Base-by-base conservation (phyloP, 2,888 invertebrate genomes). In the Corbicula japonica region DNA sequence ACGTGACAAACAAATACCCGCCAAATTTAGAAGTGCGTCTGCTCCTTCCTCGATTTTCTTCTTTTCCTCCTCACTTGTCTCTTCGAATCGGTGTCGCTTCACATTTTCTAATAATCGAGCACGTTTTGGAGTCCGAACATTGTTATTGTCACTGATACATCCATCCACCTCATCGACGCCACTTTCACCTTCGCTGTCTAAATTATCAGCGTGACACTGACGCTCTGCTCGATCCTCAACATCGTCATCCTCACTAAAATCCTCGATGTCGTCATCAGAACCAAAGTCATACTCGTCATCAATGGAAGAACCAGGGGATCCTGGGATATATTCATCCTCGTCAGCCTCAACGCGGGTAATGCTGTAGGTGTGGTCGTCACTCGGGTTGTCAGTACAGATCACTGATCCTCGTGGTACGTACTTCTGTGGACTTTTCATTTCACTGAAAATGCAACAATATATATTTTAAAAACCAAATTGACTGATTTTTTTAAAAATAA, bases 301-400 rank as follows among this genome's bases (percentile, higher is more conserved):
- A 61, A 93, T 92, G 34, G 92, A 93, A n/a, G 93, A 93, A 4
- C 87, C 88, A 0, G 92, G 94, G 1, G 91, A 90, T 10, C 85
- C 82, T 30, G 89, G 87, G 6, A 83, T 61, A 28, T 80, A 81
- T 54, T 87, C 87, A 34, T 86, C 87, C 23, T 87, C 85, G 38
- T 77, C 75, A 12, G 80, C 81, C 58, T 86, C 84, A 28, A 89
- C 79, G 72, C 81, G 86, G 2, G 89, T 89, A 56, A 91, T 91
- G 82, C 97, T 97, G 94, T 98, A 98, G 66, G 97, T 97, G 94
- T 98, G 98, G 95, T 98, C 98, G 94, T 97, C 97, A 94, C 97
- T 97, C 0, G 97, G 97, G 89, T 97, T 97, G 68, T 96, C 96
- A 2, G 97, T 97, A 88, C 97, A 97, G 85, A 97, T 96, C 35